A percentile compares a stretch with the other conserved stretches of the same genome.
phyloP scores from a whole-genome alignment of 2,888 invertebrate genomes.

The Dryadula phaetusa region DNA sequence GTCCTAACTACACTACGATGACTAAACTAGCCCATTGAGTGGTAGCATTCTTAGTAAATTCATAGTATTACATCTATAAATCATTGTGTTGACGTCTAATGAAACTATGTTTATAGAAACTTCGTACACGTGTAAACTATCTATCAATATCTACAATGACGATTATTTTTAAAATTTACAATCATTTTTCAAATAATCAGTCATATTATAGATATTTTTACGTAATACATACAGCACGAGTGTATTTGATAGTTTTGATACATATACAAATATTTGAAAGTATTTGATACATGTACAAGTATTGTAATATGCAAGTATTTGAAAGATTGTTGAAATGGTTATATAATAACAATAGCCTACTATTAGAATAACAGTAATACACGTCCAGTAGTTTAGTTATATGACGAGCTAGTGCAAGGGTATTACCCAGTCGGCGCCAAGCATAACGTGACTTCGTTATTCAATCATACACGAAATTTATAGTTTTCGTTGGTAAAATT shows the following conservation, averaged over 20 bases:
- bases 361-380: neutral
- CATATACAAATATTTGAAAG: too few species aligned
- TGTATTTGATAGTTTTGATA: too few species aligned
- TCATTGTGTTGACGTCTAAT: slow-evolving; percentile 30
- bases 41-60: slow-evolving; percentile 24
- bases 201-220: neutral
- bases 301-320: neutral
- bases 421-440: slow-evolving; percentile 53
- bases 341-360: too few species aligned
- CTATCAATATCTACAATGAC: neutral
- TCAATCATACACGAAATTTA: slow-evolving; percentile 64
- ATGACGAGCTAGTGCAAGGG: slow-evolving; percentile 32
- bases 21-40: slow-evolving; percentile 26
- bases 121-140: slow-evolving; percentile 26
- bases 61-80: slow-evolving; percentile 33
- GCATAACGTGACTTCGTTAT: slow-evolving; percentile 66
- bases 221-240: too few species aligned
- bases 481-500: slow-evolving; percentile 63
- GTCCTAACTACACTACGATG: neutral
- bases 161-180: too few species aligned
- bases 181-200: neutral
- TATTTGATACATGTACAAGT: too few species aligned
- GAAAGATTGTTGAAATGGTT: neutral
- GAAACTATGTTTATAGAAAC: slow-evolving; percentile 35
- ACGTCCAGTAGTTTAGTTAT: slow-evolving; percentile 12